Evolutionary conservation across 2,888 invertebrate genomes (phyloP), one percentile per base, ranked within the genome.

Genomic region (Scelioninae gen. 1): DNA sequence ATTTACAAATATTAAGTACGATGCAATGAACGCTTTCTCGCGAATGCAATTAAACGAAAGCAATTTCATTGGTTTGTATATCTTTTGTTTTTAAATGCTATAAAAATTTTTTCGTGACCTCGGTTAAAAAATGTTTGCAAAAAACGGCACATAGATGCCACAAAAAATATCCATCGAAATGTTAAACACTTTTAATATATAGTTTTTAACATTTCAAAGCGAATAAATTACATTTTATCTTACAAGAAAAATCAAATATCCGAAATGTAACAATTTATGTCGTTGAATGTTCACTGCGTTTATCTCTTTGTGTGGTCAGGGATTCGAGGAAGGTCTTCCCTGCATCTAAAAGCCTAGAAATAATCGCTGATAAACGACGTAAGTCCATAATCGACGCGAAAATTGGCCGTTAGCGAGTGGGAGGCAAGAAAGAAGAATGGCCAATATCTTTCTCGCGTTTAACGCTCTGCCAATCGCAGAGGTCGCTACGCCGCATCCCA

Each of bases 401-500:
- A 77, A 82, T 84, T 80, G 69, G 83, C 83, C 62, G 69, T 77
- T 66, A 56, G 78, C 75, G 69, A 68, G 76, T 71, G 53, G 74
- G 76, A 51, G 62, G 71, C 82, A 66, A 68, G 63, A 58, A 82
- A 82, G 82, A 84, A 85, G 82, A 80, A 84, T 83, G 83, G 82
- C 79, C 86, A 86, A 85, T 85, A 86, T 86, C 85, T 83, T 82
- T 53, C 65, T 76, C 75, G 83, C 86, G 86, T 87, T 87, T 88
- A 87, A 89, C 88, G 89, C 86, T 82, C 86, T 86, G 85, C 79
- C 87, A 88, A 88, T 88, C 89, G 88, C 87, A 88, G 85, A 82
- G 84, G 65, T 63, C 75, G 82, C 72, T 40, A 63, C 56, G 84
- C 74, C 69, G 62, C 84, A 76, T 76, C 84, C 82, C 80, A 85